Percentiles rank a stretch among this genome's conserved stretches.
Evolutionary conservation across 2,113 vertebrate genomes (phyloP).

Genomic region (Prionailurus bengalensis): DNA sequence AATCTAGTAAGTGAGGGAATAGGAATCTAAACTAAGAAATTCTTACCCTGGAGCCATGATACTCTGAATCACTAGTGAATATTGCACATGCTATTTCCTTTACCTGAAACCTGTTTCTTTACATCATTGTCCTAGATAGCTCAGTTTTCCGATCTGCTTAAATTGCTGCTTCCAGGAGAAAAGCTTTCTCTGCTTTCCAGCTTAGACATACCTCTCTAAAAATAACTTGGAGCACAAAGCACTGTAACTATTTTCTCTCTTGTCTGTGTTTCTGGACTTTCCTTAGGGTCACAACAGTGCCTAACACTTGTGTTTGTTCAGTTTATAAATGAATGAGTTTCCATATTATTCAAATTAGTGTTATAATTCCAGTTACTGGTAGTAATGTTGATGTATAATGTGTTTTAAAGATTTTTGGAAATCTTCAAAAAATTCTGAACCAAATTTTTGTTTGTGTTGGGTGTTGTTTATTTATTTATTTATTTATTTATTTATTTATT

Average conservation of each 20-base stretch:
- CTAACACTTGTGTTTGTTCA: not conserved
- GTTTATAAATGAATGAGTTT: not conserved
- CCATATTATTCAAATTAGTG: not conserved
- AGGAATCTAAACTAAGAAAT: not conserved
- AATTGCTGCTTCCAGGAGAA: not conserved
- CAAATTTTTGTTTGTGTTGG: not conserved
- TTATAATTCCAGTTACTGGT: not conserved
- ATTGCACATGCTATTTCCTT: not conserved
- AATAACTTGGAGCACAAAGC: not conserved
- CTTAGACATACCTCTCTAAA: not conserved
- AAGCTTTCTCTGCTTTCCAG: not conserved
- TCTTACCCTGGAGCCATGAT: not conserved
- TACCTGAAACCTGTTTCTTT: not conserved
- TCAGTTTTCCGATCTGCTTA: not conserved
- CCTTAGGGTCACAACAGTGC: not conserved
- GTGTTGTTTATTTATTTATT: not conserved
- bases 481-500: not conserved
- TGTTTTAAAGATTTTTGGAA: not conserved
- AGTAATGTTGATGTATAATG: not conserved
- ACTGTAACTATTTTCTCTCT: not conserved
- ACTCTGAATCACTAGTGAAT: not conserved
- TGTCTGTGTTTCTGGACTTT: not conserved
- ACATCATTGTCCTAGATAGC: not conserved
- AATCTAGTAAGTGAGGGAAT: conserved; percentile 5
- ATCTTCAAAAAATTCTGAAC: not conserved